phyloP scores from a whole-genome alignment of 2,888 invertebrate species.

The Erebia palarica region DNA sequence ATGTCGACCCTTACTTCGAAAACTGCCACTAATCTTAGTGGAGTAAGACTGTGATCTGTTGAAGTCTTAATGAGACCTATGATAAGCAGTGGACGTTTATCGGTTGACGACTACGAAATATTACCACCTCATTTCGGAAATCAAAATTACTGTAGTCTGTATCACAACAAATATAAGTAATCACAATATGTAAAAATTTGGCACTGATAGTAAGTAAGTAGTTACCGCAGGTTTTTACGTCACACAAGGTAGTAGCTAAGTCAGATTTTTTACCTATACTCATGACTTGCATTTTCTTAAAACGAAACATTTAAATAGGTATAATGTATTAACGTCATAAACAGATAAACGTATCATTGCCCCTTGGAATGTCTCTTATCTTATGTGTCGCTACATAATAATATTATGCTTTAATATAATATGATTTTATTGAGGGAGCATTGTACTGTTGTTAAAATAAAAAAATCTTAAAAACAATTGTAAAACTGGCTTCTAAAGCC shows the following conservation, averaged over 20 bases:
- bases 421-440: slow-evolving; percentile 2
- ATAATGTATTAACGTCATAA: slow-evolving; percentile 3
- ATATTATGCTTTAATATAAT: neutral
- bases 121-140: neutral
- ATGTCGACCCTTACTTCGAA: no score
- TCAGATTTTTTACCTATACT: neutral
- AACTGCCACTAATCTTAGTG: no score
- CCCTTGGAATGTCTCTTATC: slow-evolving; percentile 23
- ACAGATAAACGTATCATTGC: slow-evolving; percentile 14
- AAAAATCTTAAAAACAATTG: neutral
- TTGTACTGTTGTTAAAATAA: neutral
- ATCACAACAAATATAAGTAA: no score
- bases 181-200: neutral
- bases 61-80: no score
- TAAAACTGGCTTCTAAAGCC: no score
- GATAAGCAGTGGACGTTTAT: no score
- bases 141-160: neutral
- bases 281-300: slow-evolving; percentile 4
- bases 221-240: neutral
- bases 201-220: neutral
- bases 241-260: neutral
- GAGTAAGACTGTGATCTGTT: no score
- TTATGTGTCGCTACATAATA: neutral
- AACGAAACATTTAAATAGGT: neutral
- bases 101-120: no score